phyloP scores from a whole-genome alignment of 1,140 invertebrate genomes.

The Mya arenaria region DNA sequence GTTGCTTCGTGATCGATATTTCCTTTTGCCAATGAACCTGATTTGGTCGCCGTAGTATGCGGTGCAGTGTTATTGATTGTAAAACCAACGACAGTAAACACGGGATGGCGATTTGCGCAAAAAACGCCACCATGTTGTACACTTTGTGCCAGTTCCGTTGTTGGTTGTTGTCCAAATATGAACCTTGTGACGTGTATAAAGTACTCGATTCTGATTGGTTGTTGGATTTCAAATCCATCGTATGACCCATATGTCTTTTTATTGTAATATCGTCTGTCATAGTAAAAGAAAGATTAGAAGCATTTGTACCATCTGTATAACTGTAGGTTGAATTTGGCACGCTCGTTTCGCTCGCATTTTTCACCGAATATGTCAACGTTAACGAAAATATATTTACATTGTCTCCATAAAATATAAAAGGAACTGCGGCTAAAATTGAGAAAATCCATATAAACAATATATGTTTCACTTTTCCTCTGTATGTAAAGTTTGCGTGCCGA shows the following conservation, averaged over 20 bases:
- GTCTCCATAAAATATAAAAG: constrained; percentile 14
- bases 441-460: constrained; percentile 12
- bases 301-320: background rate
- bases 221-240: background rate
- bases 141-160: background rate
- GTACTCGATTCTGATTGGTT: background rate
- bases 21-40: constrained; percentile 44
- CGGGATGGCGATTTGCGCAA: constrained; percentile 2
- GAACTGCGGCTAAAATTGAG: background rate
- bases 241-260: background rate
- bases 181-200: background rate
- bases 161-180: background rate
- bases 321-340: background rate
- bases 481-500: constrained; percentile 31
- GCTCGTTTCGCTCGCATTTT: background rate
- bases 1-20: constrained; percentile 29
- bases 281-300: background rate
- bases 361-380: background rate
- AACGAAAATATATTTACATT: background rate
- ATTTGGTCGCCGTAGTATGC: constrained; percentile 6
- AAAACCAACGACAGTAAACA: background rate
- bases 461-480: constrained; percentile 24
- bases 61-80: constrained; percentile 4
- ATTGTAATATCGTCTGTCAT: background rate
- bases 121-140: constrained; percentile 14